Evolutionary conservation across 1,140 invertebrate genomes (phyloP), one percentile per base, ranked within the genome.

Genomic region (Bursaphelenchus mucronatus): DNA sequence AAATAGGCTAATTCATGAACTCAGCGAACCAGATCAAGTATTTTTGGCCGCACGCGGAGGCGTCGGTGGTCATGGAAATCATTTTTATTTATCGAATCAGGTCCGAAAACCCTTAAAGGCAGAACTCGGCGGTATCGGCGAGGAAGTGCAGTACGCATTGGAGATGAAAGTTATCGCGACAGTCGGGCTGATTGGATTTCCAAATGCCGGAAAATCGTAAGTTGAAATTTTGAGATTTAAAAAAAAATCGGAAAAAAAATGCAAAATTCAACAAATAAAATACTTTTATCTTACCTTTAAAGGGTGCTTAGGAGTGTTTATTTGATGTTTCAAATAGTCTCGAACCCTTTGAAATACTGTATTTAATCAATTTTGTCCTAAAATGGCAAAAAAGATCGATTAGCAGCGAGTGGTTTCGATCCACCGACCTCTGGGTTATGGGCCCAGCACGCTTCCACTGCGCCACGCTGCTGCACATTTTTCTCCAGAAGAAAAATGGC

Each of bases 361-460:
- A 5, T 30, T 30, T 30, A 30, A 1, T 30, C 30, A 30, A 30
- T 30, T 30, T 30, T 30, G 5, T 5, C 30, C 1, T 3, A 30
- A 30, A 30, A 30, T 5, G 1, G 1, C 2, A 1, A 30, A 30
- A 30, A 30, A 30, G 30, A 30, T 5, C 30, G 54, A 6, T 75
- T 90, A 90, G 89, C 89, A 90, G 89, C 90, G 88, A 88, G 88
- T 90, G 87, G 89, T 90, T 91, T 90, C 89, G 89, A 91, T 90
- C 89, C 88, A 90, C 89, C 88, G 89, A 90, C 89, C 89, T 90
- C 89, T 90, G 89, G 89, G 90, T 91, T 91, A 91, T 91, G 90
- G 89, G 90, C 90, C 90, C 89, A 91, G 89, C 89, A 90, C 90
- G 89, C 89, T 91, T 90, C 90, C 89, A 89, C 89, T 91, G 89